phyloP scores from a whole-genome alignment of 1,140 invertebrate genomes.

The Lithobius niger region DNA sequence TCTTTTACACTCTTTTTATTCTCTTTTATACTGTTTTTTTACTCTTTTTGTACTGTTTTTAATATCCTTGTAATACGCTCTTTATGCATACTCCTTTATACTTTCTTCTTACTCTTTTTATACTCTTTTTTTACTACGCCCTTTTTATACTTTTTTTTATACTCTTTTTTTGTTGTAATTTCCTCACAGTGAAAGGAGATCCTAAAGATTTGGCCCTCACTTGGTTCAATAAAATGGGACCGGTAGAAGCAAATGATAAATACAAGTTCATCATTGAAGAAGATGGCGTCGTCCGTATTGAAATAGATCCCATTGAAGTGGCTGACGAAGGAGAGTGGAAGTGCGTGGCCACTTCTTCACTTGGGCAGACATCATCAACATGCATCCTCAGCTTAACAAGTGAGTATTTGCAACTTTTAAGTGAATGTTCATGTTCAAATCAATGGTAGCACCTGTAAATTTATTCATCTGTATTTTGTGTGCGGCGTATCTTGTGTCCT shows the following conservation, averaged over 20 bases:
- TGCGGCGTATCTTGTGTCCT: too few relatives aligned
- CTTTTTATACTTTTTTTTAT: too few relatives aligned
- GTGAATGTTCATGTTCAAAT: background rate
- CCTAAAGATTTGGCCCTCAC: slow-evolving; percentile 17
- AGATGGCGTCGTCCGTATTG: slow-evolving; percentile 57
- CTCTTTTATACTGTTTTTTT: too few relatives aligned
- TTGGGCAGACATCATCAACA: slow-evolving; percentile 42
- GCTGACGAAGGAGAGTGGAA: slow-evolving; percentile 78
- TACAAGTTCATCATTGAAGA: slow-evolving; percentile 64
- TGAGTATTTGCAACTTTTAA: slow-evolving; percentile 1
- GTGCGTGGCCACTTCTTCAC: slow-evolving; percentile 42
- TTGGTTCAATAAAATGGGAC: slow-evolving; percentile 72
- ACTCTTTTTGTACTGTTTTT: too few relatives aligned
- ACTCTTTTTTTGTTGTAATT: too few relatives aligned
- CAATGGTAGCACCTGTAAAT: too few relatives aligned
- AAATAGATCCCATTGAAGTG: slow-evolving; percentile 55
- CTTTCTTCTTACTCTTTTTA: too few relatives aligned
- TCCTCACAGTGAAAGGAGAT: background rate
- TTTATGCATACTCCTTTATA: too few relatives aligned
- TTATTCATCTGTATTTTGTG: too few relatives aligned
- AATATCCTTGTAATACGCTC: too few relatives aligned
- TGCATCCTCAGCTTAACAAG: slow-evolving; percentile 18
- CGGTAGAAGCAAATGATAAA: slow-evolving; percentile 41
- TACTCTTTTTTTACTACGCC: too few relatives aligned
- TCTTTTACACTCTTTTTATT: too few relatives aligned